A percentile compares a stretch with the other conserved stretches of the same genome.
These are phyloP conservation scores for Chascanopsetta lugubris DNA, from an alignment of 2,113 vertebrate genomes.

Conservation along the genomic window DNA sequence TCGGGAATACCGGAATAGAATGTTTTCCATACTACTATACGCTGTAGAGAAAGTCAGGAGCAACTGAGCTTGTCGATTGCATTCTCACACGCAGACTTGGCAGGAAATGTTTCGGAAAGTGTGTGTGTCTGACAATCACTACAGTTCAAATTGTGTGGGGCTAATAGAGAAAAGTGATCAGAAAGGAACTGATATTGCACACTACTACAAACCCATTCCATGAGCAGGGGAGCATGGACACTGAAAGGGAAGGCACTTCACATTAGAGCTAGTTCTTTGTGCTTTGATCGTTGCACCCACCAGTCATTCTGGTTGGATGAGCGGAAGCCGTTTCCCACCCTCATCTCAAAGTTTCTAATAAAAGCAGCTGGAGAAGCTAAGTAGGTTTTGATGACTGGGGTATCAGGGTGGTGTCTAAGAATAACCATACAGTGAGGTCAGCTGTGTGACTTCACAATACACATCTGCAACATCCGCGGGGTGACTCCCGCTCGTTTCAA, in stretches of 20 bases:
- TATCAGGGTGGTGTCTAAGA: conserved; percentile 24
- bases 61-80: too few species aligned
- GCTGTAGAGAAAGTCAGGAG: too few species aligned
- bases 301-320: background rate
- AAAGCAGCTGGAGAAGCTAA: conserved; percentile 23
- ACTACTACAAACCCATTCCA: background rate
- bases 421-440: conserved; percentile 13
- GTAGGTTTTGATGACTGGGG: conserved; percentile 24
- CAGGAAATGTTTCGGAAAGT: too few species aligned
- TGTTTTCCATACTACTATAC: too few species aligned
- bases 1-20: too few species aligned
- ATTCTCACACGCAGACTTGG: too few species aligned
- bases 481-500: background rate
- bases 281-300: background rate
- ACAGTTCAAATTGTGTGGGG: too few species aligned
- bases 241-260: background rate
- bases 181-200: too few species aligned
- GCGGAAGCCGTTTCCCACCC: conserved; percentile 6
- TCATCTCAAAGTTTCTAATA: conserved; percentile 13
- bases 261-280: background rate
- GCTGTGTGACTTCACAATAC: conserved; percentile 7
- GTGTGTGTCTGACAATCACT: too few species aligned
- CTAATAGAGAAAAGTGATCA: too few species aligned
- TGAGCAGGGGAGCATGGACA: background rate
- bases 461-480: conserved; percentile 4